Conservation (phyloP, 2,888 invertebrate genomes). For the Conomelus anceps region DNA sequence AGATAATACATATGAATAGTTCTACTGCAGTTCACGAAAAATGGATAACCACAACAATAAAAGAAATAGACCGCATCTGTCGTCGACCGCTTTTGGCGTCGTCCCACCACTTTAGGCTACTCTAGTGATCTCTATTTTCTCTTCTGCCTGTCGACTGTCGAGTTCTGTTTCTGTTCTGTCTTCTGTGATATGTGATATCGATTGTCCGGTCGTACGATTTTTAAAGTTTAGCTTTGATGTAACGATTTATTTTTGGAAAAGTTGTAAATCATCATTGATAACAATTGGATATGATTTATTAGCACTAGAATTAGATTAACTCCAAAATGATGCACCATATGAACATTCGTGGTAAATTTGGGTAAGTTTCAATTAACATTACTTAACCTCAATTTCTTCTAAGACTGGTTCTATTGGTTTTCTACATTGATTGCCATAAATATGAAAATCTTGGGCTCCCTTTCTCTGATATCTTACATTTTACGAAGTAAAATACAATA, state of each 20-base stretch:
- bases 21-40: too few relatives aligned
- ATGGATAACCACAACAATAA: too few relatives aligned
- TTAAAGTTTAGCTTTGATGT: not conserved
- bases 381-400: not conserved
- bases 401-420: not conserved
- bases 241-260: not conserved
- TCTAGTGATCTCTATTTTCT: not conserved
- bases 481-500: too few relatives aligned
- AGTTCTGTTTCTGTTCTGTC: too few relatives aligned
- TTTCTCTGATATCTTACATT: too few relatives aligned
- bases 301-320: not conserved
- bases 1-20: too few relatives aligned
- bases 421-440: not conserved
- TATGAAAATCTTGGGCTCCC: too few relatives aligned
- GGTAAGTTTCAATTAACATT: not conserved
- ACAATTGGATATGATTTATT: not conserved
- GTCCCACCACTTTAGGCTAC: too few relatives aligned
- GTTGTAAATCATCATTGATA: not conserved
- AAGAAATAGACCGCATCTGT: too few relatives aligned
- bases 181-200: not conserved
- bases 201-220: not conserved
- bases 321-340: not conserved
- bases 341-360: constrained; percentile 2
- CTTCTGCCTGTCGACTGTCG: too few relatives aligned
- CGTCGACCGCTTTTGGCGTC: too few relatives aligned